Evolutionary conservation across 2,113 vertebrate species (phyloP).

Genomic region (Ahaetulla prasina): DNA sequence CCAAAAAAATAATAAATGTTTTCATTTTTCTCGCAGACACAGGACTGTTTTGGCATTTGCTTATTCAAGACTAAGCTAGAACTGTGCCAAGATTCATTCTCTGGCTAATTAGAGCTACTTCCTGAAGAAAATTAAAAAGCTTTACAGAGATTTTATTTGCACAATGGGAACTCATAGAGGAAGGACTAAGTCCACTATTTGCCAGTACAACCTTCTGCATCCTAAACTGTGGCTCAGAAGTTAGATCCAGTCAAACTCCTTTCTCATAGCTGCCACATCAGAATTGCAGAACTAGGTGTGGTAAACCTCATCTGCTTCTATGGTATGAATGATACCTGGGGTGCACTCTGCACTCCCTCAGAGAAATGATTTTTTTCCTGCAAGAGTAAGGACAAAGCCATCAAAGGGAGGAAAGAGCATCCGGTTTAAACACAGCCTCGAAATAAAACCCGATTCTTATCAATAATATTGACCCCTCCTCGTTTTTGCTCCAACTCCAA

Average conservation of each 20-base stretch:
- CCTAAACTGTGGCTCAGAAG: not conserved
- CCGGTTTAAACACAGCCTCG: not conserved
- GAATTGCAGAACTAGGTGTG: not conserved
- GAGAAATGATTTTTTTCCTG: not conserved
- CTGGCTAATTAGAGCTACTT: not conserved
- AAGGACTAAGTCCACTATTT: not conserved
- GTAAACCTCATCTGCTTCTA: not conserved
- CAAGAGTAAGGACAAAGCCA: not conserved
- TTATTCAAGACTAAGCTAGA: constrained; percentile 55
- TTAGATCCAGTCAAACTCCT: not conserved
- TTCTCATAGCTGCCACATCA: not conserved
- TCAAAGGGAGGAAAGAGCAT: too few species aligned
- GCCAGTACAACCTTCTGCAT: not conserved
- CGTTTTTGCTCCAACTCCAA: not conserved
- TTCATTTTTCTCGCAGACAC: constrained; percentile 20
- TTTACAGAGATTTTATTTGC: not conserved
- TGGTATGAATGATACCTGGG: not conserved
- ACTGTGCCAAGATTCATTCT: constrained; percentile 20
- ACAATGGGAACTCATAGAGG: not conserved
- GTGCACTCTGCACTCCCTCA: not conserved
- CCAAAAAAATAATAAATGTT: not conserved
- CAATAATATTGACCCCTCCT: not conserved
- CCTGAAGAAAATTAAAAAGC: not conserved
- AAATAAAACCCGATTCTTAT: too few species aligned
- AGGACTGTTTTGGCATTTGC: constrained; percentile 28